Percentiles rank a stretch among this genome's conserved stretches.
Conservation (phyloP, 2,888 invertebrate genomes). For the Drosophila peninsularis region DNA sequence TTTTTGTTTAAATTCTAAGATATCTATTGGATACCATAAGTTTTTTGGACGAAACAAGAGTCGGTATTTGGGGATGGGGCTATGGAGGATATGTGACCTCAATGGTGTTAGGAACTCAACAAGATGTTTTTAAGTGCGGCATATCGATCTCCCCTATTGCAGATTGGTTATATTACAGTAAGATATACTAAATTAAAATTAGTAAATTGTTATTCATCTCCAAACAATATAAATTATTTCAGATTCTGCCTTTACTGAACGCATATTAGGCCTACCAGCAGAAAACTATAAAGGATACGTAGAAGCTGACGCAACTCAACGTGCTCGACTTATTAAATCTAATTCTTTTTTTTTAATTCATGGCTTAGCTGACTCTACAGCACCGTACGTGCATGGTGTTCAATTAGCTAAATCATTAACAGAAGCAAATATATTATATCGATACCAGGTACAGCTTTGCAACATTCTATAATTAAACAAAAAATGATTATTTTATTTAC, state of each 20-base stretch:
- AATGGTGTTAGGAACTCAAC: constrained; percentile 94
- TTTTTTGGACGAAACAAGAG: constrained; percentile 93
- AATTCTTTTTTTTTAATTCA: constrained; percentile 95
- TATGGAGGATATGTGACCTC: constrained; percentile 97
- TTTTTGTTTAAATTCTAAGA: constrained; percentile 83
- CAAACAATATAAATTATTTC: constrained; percentile 24
- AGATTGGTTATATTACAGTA: constrained; percentile 98
- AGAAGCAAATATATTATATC: constrained; percentile 94
- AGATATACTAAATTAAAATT: constrained; percentile 79
- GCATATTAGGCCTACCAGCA: constrained; percentile 93
- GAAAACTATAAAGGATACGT: constrained; percentile 96
- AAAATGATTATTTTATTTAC: constrained; percentile 48
- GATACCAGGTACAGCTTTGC: constrained; percentile 92
- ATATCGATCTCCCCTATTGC: constrained; percentile 97
- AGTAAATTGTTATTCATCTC: background rate
- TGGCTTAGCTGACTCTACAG: constrained; percentile 95
- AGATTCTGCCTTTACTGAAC: constrained; percentile 98
- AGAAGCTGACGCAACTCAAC: constrained; percentile 95
- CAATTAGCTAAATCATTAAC: constrained; percentile 94
- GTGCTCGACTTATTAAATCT: constrained; percentile 94
- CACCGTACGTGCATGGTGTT: constrained; percentile 97
- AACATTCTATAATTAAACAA: background rate
- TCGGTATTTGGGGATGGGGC: constrained; percentile 98
- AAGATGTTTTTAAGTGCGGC: constrained; percentile 95
- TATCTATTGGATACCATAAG: constrained; percentile 92